Conservation (phyloP, 2,797 vertebrate species). For the Buceros bicornis region DNA sequence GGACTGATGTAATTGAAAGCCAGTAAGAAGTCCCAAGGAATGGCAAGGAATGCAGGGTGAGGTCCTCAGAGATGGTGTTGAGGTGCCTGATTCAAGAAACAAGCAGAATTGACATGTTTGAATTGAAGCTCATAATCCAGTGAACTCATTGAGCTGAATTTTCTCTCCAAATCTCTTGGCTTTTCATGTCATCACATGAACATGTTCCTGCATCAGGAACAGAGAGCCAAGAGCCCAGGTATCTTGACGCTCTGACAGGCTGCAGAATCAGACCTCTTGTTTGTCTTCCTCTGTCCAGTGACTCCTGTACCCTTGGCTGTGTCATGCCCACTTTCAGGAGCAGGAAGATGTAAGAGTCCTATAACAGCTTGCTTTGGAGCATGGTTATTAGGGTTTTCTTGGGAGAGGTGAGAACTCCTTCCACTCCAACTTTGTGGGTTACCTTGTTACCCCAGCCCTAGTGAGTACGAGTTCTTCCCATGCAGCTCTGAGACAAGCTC, state of each 20-base stretch:
- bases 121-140: not conserved
- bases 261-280: not conserved
- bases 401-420: not conserved
- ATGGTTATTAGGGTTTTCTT: not conserved
- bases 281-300: not conserved
- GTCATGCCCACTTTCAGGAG: not conserved
- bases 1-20: not conserved
- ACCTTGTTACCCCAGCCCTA: accelerated
- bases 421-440: not conserved
- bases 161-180: not conserved
- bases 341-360: not conserved
- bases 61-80: not conserved
- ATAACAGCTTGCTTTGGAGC: not conserved
- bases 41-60: not conserved
- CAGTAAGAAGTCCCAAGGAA: not conserved
- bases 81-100: not conserved
- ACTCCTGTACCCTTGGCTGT: not conserved
- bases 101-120: not conserved
- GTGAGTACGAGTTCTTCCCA: not conserved
- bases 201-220: not conserved
- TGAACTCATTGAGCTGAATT: not conserved
- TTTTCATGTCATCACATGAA: not conserved
- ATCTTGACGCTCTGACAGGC: not conserved
- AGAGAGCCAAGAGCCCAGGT: not conserved
- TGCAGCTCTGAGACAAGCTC: not conserved